Conservation (phyloP, 2,113 vertebrate species). For the Silurus asotus region DNA sequence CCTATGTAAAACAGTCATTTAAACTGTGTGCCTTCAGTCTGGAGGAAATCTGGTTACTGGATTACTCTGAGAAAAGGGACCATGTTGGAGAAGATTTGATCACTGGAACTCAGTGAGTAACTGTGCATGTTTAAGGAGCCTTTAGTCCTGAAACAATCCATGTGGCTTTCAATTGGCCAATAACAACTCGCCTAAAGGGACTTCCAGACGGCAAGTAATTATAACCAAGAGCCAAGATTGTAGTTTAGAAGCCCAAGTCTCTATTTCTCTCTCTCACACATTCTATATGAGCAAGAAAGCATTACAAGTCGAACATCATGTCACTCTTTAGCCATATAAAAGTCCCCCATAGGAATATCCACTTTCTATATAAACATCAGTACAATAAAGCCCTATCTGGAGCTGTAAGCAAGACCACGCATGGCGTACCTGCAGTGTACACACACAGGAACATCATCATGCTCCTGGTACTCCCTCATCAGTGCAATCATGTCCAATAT, state of each 20-base stretch:
- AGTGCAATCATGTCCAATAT: constrained; percentile 97
- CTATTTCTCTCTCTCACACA: background rate
- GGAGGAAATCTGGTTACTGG: no score
- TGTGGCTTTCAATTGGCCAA: constrained; percentile 19
- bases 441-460: constrained; percentile 94
- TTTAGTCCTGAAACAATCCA: constrained; percentile 16
- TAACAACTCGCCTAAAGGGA: constrained; percentile 17
- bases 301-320: constrained; percentile 20
- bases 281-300: background rate
- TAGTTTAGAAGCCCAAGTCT: background rate
- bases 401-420: background rate
- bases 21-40: background rate
- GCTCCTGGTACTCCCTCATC: constrained; percentile 94
- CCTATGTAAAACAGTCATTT: background rate
- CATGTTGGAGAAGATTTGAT: no score
- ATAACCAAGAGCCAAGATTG: constrained; percentile 1
- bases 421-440: constrained; percentile 86
- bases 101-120: no score
- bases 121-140: no score
- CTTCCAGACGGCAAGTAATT: constrained; percentile 34
- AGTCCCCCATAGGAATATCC: background rate
- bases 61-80: no score
- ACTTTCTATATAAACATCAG: background rate
- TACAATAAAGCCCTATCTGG: background rate
- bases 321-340: constrained; percentile 20